phyloP scores from a whole-genome alignment of 2,888 invertebrate genomes.

The Latrodectus hesperus region DNA sequence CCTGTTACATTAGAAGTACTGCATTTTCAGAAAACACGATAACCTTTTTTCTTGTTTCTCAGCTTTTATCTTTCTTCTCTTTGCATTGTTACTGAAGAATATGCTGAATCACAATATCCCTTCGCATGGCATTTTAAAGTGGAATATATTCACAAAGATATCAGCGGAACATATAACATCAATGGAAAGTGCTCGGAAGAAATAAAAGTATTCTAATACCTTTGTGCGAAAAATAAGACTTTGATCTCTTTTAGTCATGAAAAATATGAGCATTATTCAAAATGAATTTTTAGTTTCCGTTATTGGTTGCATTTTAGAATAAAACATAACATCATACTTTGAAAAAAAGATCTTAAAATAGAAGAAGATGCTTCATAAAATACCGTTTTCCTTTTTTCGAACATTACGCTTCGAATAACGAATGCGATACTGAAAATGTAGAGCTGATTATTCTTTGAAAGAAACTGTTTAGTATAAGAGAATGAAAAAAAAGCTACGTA shows the following conservation, averaged over 20 bases:
- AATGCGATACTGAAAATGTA: not conserved
- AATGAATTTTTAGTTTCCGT: conserved; percentile 11
- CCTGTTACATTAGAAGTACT: too few species aligned
- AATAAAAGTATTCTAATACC: not conserved
- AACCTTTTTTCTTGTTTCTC: not conserved
- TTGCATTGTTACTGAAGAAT: not conserved
- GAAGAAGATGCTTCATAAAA: not conserved
- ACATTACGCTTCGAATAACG: not conserved
- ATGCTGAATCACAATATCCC: not conserved
- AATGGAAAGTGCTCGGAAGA: not conserved
- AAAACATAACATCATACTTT: not conserved
- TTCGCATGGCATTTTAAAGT: not conserved
- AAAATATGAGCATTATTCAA: not conserved
- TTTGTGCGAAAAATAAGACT: not conserved
- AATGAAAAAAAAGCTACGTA: not conserved
- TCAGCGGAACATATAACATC: not conserved
- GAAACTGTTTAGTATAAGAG: not conserved
- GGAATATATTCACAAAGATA: not conserved
- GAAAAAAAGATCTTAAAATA: not conserved
- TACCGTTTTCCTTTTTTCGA: not conserved
- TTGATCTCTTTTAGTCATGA: not conserved
- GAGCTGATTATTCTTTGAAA: not conserved
- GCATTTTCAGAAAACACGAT: too few species aligned
- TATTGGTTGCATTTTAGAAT: conserved; percentile 1
- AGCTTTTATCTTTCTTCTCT: not conserved